A percentile compares a stretch with the other conserved stretches of the same genome.
These are phyloP conservation scores for Brachymystax lenok DNA, from an alignment of 2,797 vertebrate genomes.

Conservation along the genomic window DNA sequence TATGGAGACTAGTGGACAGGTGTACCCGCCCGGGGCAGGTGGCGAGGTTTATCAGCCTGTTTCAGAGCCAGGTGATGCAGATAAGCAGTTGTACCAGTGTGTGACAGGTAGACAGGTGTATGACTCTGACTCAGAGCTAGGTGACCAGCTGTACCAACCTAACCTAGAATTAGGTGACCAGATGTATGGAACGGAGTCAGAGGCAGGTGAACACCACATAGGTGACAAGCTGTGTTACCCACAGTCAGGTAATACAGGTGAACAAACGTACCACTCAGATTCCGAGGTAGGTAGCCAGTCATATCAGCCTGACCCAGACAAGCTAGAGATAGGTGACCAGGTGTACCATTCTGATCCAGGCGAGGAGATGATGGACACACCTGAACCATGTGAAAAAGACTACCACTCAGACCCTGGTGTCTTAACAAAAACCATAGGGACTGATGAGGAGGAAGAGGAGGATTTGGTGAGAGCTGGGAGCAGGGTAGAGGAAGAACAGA, in stretches of 20 bases:
- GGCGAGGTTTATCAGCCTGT: neutral
- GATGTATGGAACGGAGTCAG: neutral
- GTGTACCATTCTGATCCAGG: conserved; percentile 10
- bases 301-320: neutral
- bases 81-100: neutral
- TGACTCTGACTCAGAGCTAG: conserved; percentile 5
- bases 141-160: neutral
- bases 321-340: conserved; percentile 25
- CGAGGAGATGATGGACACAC: conserved; percentile 15
- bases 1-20: conserved; percentile 28
- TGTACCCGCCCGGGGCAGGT: conserved; percentile 27
- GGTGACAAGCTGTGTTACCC: neutral
- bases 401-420: conserved; percentile 38
- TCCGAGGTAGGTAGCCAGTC: conserved; percentile 35
- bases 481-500: conserved; percentile 33
- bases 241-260: conserved; percentile 34
- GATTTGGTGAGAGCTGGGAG: conserved; percentile 40
- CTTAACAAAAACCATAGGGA: conserved; percentile 37
- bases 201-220: neutral
- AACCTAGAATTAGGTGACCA: neutral
- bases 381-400: conserved; percentile 10
- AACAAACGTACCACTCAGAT: conserved; percentile 43
- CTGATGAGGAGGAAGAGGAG: conserved; percentile 30
- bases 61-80: neutral
- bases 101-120: neutral